Conservation (phyloP, 2,888 invertebrate species). For the Aspidiotus rigidus region DNA sequence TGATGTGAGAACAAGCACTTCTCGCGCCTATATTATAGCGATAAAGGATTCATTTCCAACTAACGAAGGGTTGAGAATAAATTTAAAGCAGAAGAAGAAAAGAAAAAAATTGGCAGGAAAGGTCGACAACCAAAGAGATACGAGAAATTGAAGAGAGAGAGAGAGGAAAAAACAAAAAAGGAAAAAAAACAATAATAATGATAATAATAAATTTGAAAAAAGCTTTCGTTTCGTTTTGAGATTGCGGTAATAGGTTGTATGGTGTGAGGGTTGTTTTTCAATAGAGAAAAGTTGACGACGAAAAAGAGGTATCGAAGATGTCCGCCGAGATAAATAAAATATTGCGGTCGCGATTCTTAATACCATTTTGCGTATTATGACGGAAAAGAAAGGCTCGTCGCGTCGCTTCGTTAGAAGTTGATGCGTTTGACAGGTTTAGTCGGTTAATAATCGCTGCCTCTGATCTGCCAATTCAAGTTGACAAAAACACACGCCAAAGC, state of each 20-base stretch:
- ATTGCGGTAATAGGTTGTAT: slow-evolving; percentile 26
- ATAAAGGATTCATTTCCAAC: not conserved
- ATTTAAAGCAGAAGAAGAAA: not conserved
- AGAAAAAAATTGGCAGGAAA: no score
- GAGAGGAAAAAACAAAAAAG: slow-evolving; percentile 8
- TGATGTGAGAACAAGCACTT: no score
- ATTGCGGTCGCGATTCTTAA: slow-evolving; percentile 7
- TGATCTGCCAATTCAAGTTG: slow-evolving; percentile 29
- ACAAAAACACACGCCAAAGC: slow-evolving; percentile 27
- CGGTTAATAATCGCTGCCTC: slow-evolving; percentile 31
- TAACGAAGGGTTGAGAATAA: not conserved
- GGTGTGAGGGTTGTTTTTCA: not conserved
- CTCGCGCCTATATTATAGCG: no score
- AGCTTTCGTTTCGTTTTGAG: slow-evolving; percentile 8
- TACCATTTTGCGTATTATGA: slow-evolving; percentile 9
- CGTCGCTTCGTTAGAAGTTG: slow-evolving; percentile 10
- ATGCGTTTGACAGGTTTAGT: slow-evolving; percentile 31
- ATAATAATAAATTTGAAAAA: slow-evolving; percentile 10
- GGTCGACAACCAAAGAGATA: no score
- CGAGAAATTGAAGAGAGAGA: not conserved
- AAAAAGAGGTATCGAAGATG: slow-evolving; percentile 21
- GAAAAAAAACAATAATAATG: not conserved
- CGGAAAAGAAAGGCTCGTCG: slow-evolving; percentile 20
- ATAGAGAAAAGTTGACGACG: not conserved
- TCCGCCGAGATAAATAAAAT: slow-evolving; percentile 24